Evolutionary conservation across 2,888 invertebrate genomes (phyloP).

Genomic region (Parascotia fuliginaria): DNA sequence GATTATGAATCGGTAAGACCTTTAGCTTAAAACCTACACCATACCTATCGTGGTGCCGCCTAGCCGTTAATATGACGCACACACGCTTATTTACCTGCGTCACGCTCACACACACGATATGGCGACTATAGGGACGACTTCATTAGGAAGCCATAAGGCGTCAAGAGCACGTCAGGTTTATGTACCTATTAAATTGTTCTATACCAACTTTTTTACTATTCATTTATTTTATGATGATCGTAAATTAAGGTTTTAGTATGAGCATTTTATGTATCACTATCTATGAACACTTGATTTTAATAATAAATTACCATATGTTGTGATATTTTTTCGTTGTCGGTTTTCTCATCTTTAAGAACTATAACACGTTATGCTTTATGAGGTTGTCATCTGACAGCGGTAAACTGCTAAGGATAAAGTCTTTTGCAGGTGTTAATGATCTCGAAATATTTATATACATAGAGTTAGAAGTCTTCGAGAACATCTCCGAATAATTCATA

Average conservation of each 20-base stretch:
- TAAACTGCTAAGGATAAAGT: too few species aligned
- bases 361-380: too few species aligned
- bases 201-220: constrained; percentile 37
- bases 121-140: constrained; percentile 61
- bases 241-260: background rate
- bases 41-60: constrained; percentile 24
- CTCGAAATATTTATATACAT: too few species aligned
- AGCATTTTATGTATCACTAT: background rate
- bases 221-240: background rate
- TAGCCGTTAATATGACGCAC: constrained; percentile 27
- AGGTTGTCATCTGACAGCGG: too few species aligned
- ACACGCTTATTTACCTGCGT: constrained; percentile 25
- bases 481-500: too few species aligned
- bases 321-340: too few species aligned
- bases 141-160: constrained; percentile 78
- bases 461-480: too few species aligned
- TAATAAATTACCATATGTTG: too few species aligned
- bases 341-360: too few species aligned
- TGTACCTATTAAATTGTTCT: constrained; percentile 49
- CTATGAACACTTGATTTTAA: too few species aligned
- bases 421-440: too few species aligned
- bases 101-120: constrained; percentile 34
- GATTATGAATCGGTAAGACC: constrained; percentile 77
- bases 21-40: constrained; percentile 68
- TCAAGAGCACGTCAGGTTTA: constrained; percentile 57